A percentile compares a stretch with the other conserved stretches of the same genome.
These are phyloP conservation scores for Notarius quadriscutis DNA, from an alignment of 2,113 vertebrate species.

Conservation along the genomic window DNA sequence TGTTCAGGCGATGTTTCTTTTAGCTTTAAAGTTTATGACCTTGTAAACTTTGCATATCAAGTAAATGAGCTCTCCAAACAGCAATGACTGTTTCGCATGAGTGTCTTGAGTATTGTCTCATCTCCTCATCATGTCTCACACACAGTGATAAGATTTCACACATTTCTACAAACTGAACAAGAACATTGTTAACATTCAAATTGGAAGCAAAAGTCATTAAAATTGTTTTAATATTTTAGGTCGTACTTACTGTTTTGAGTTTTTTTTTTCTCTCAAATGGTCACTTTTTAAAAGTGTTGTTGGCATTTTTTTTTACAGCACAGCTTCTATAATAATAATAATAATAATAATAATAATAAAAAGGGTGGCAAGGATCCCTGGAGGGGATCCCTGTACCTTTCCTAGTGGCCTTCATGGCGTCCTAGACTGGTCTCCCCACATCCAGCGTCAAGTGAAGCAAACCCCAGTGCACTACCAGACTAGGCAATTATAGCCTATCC, in stretches of 20 bases:
- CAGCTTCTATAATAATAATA: no score
- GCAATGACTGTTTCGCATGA: background rate
- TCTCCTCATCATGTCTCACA: background rate
- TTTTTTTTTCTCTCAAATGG: background rate
- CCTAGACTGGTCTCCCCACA: no score
- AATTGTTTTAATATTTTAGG: background rate
- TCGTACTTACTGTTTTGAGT: background rate
- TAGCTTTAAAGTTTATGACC: background rate
- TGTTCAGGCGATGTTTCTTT: background rate
- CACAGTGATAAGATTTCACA: background rate
- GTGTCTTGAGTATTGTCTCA: background rate
- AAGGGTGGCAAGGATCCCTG: no score
- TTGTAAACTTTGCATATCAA: background rate
- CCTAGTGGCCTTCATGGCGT: no score
- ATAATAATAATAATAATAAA: no score
- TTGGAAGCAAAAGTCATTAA: background rate
- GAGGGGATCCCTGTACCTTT: no score
- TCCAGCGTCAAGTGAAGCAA: no score
- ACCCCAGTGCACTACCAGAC: no score
- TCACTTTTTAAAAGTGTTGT: background rate
- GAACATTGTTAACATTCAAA: background rate
- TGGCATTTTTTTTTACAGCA: background rate
- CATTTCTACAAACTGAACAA: background rate
- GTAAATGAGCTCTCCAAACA: slow-evolving; percentile 8
- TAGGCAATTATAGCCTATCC: no score